Base-by-base conservation (phyloP, 1,140 invertebrate genomes). In the Agrypnia vestita region DNA sequence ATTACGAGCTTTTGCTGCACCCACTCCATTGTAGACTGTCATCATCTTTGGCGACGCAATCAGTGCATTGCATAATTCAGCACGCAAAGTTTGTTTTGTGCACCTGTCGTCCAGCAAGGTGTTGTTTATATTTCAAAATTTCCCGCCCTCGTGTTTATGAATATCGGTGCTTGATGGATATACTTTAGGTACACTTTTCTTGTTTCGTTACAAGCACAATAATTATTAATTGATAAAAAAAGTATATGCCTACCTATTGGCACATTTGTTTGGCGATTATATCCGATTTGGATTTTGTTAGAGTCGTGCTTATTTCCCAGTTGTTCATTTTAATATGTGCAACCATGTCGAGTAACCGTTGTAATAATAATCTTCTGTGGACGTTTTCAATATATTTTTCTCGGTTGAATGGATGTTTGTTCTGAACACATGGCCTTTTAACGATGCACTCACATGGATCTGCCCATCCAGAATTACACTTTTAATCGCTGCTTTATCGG, bases 361-460 rank as follows among this genome's bases (percentile, higher is more conserved):
- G 25, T 35, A 35, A 35, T 35, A 35, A 35, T 35, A 35, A 35
- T 35, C 1, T 35, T 35, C 1, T 35, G 25, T 35, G 6, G 1
- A 35, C 25, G 25, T 35, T 35, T 35, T 35, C 1, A 35, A 35
- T 35, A 35, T 35, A 59, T 21, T 11, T 59, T 15, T 17, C 17
- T 59, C 17, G 21, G 13, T 21, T 59, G 55, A 59, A 21, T 21
- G 55, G 17, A 19, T n/a, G 55, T 12, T 59, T 19, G 13, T 21
- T 59, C 1, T 19, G 21, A 59, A 59, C 55, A 59, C 55, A 59
- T 59, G 55, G 55, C 55, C 55, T 1, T 17, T 35, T 19, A 17
- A 19, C 55, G 55, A 59, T 59, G 17, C 55, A 21, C n/a, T 19
- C 11, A 55, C 19, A 55, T 59, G 55, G n/a, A 59, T 59, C 15